A percentile compares a stretch with the other conserved stretches of the same genome.
Conservation (phyloP, 2,888 invertebrate genomes). For the Meteorus colon region DNA sequence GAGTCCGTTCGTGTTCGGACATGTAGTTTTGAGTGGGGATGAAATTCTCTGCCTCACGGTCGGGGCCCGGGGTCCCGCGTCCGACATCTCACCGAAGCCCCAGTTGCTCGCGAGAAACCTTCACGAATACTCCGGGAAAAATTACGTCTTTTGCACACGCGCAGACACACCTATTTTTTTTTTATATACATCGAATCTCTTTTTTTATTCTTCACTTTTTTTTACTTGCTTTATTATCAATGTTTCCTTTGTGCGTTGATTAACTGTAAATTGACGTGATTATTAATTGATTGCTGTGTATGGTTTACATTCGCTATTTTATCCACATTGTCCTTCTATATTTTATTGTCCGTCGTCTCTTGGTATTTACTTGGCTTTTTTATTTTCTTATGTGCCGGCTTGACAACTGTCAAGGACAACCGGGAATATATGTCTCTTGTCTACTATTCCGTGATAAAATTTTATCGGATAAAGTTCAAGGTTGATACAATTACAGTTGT, state of each 20-base stretch:
- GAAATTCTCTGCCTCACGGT: slow-evolving; percentile 56
- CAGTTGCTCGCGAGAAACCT: slow-evolving; percentile 68
- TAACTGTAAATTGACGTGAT: slow-evolving; percentile 52
- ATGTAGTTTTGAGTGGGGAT: slow-evolving; percentile 43
- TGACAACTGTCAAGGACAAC: slow-evolving; percentile 37
- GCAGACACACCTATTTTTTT: slow-evolving; percentile 24
- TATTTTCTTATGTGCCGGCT: slow-evolving; percentile 27
- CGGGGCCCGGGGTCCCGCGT: slow-evolving; percentile 64
- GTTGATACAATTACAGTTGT: slow-evolving; percentile 15
- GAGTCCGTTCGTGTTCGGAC: background rate
- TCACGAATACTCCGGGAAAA: slow-evolving; percentile 47
- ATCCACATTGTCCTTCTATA: no score
- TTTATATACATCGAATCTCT: background rate
- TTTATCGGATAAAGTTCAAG: slow-evolving; percentile 37
- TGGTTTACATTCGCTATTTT: background rate
- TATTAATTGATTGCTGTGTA: slow-evolving; percentile 6
- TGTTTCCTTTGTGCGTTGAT: slow-evolving; percentile 36
- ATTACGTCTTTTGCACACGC: slow-evolving; percentile 5
- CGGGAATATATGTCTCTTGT: slow-evolving; percentile 18
- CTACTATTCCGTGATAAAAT: background rate
- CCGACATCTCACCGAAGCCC: slow-evolving; percentile 63
- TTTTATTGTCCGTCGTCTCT: background rate
- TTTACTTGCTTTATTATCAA: slow-evolving; percentile 9
- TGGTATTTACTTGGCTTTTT: background rate
- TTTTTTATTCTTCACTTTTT: background rate